These are phyloP conservation scores for Pentalonia nigronervosa DNA, from an alignment of 1,140 invertebrate genomes.

Conservation along the genomic window DNA sequence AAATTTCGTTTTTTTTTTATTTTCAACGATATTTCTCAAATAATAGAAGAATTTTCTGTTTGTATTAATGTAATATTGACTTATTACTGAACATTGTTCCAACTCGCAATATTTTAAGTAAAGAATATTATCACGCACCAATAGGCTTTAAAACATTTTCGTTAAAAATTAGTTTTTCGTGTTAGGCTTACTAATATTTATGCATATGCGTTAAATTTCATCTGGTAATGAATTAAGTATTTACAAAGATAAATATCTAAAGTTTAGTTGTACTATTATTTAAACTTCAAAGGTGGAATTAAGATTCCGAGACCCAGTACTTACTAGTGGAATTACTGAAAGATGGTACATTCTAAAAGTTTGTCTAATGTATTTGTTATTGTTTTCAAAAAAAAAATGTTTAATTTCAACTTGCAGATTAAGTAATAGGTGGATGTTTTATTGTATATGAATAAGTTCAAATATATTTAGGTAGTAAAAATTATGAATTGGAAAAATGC, in stretches of 20 bases:
- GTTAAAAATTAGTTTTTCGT: not conserved
- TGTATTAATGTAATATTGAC: not conserved
- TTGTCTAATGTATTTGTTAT: not conserved
- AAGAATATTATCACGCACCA: no score
- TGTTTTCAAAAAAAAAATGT: not conserved
- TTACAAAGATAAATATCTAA: not conserved
- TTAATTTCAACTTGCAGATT: not conserved
- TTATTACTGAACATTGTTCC: no score
- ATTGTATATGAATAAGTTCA: not conserved
- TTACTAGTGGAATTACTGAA: not conserved
- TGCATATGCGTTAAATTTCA: not conserved
- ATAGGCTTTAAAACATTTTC: not conserved
- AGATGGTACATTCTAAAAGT: not conserved
- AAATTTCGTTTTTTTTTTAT: not conserved
- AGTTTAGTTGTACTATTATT: not conserved
- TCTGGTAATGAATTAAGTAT: not conserved
- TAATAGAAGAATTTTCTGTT: not conserved
- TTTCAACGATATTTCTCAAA: not conserved
- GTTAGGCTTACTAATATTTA: not conserved
- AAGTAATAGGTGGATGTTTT: not conserved
- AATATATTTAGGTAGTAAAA: not conserved
- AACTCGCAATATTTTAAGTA: no score
- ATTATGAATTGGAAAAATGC: not conserved
- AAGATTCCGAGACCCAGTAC: not conserved
- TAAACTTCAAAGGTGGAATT: not conserved